Evolutionary conservation across 1,140 invertebrate species (phyloP).

Genomic region (Drosophila kepulauana): DNA sequence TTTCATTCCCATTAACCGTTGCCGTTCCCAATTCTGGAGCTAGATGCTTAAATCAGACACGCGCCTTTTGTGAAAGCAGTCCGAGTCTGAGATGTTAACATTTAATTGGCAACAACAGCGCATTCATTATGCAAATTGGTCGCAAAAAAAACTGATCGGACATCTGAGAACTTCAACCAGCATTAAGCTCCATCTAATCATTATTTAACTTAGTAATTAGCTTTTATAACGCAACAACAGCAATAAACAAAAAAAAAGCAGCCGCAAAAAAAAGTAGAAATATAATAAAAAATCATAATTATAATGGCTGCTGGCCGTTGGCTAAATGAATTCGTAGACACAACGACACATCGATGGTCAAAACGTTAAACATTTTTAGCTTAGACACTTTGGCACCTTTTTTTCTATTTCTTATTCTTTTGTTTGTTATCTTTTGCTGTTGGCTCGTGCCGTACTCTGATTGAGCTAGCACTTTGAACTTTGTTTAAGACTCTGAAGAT

Average conservation of each 20-base stretch:
- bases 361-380: constrained; percentile 52
- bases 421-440: not conserved
- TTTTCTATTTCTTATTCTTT: constrained; percentile 40
- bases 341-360: constrained; percentile 38
- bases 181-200: constrained; percentile 67
- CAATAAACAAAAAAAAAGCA: constrained; percentile 27
- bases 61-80: constrained; percentile 67
- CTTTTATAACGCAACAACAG: constrained; percentile 62
- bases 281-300: constrained; percentile 57
- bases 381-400: constrained; percentile 70
- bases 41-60: constrained; percentile 37
- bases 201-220: constrained; percentile 81
- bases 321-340: constrained; percentile 51
- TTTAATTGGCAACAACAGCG: constrained; percentile 61
- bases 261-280: constrained; percentile 1
- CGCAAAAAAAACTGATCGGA: constrained; percentile 35
- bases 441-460: constrained; percentile 62
- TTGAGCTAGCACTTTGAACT: constrained; percentile 56
- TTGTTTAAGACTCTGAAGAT: constrained; percentile 41
- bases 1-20: constrained; percentile 1
- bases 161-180: constrained; percentile 33
- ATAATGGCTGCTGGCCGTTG: constrained; percentile 41
- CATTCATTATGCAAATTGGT: constrained; percentile 78
- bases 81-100: constrained; percentile 39
- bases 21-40: constrained; percentile 11